Conservation (phyloP, 2,797 vertebrate species). For the Tachyglossus aculeatus region DNA sequence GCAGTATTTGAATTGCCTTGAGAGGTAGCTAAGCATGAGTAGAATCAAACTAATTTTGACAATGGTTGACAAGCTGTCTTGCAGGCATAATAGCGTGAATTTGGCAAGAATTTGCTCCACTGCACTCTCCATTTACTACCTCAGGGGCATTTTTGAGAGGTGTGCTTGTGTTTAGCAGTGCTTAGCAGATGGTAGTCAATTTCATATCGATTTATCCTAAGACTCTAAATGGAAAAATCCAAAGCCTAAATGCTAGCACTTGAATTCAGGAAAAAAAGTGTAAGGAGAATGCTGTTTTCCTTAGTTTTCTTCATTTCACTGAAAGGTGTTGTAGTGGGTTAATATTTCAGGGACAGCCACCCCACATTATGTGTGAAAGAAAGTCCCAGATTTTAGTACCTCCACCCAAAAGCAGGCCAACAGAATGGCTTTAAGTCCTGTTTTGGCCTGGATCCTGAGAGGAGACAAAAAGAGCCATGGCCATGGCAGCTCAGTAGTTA, state of each 20-base stretch:
- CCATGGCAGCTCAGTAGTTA: no score
- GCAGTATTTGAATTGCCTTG: not conserved
- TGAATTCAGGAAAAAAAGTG: not conserved
- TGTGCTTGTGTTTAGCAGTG: fast-evolving
- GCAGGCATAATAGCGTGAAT: no score
- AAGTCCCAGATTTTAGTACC: no score
- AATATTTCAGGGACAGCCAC: no score
- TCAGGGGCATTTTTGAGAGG: not conserved
- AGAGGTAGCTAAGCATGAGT: not conserved
- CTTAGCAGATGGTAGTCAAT: not conserved
- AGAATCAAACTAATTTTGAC: not conserved
- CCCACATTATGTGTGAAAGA: no score
- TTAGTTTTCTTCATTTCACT: not conserved
- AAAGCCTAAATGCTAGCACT: not conserved
- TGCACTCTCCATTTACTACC: not conserved
- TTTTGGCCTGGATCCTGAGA: no score
- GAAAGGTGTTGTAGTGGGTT: no score
- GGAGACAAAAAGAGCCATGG: no score
- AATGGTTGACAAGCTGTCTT: not conserved
- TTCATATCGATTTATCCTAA: not conserved
- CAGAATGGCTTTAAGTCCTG: no score
- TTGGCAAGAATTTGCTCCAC: not conserved
- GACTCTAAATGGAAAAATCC: not conserved
- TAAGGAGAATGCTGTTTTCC: not conserved
- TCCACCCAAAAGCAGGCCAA: no score